Evolutionary conservation across 2,888 invertebrate species (phyloP), one percentile per base, ranked within the genome.

Genomic region (Drosophila nr. medialis): DNA sequence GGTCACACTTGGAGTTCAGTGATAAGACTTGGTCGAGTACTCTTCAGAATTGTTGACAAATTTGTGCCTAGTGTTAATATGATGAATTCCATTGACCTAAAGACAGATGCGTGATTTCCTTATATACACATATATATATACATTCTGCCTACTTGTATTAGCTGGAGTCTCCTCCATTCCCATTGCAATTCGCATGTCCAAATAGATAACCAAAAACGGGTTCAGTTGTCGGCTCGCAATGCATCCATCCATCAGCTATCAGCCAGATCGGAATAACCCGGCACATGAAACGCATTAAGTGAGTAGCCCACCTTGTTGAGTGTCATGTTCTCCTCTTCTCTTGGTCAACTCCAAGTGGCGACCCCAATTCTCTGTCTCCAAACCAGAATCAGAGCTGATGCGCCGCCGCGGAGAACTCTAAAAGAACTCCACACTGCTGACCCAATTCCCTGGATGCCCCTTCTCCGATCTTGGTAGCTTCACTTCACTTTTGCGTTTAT

Each of bases 401-500:
- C 24, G 45, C 45, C 2, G 8, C 45, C 8, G 24, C 24, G 8
- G 27, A 45, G 45, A 24, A 24, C 15, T 27, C 15, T 24, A 45
- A 24, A 45, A 45, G 69, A 59, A 42, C 55, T 49, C 64, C n/a
- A 29, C 18, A 75, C 69, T 67, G 72, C 36, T 83, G 90, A 86
- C 86, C 90, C 89, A 89, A 86, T 86, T 86, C 89, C 69, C 34
- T 24, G 45, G 45, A 67, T 64, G 80, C 82, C 81, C 82, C 74
- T 78, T 64, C 65, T 72, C 74, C 73, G 64, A 70, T 67, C 70
- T 71, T 65, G 69, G 72, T 73, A 63, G 77, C 40, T 45, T 81
- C 82, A 89, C 82, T 90, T 90, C 78, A 86, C 86, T 86, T 90
- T 85, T 86, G 82, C 86, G 75, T 48, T 69, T 65, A 71, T 50